These are phyloP conservation scores for Megastigmus dorsalis DNA, from an alignment of 2,888 invertebrate genomes.

Conservation along the genomic window DNA sequence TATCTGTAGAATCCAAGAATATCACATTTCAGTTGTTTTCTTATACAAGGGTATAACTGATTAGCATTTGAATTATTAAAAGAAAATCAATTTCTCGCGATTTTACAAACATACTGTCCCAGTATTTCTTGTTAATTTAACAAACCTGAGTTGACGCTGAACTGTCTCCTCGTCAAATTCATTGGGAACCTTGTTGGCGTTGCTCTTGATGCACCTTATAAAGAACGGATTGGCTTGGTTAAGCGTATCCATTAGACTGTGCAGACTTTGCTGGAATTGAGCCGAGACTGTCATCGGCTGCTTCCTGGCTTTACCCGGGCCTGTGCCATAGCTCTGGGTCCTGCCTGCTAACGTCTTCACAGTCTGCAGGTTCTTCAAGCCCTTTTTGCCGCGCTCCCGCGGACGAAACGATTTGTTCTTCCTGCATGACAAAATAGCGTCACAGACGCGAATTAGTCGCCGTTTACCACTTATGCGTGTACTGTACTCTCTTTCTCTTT, in stretches of 20 bases:
- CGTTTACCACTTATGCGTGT: neutral
- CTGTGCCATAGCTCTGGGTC: constrained; percentile 77
- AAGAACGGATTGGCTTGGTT: constrained; percentile 92
- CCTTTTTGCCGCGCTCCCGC: constrained; percentile 89
- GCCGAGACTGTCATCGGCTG: constrained; percentile 95
- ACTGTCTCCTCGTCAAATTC: constrained; percentile 96
- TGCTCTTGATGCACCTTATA: constrained; percentile 95
- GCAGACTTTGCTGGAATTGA: constrained; percentile 95
- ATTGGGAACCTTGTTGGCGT: constrained; percentile 93
- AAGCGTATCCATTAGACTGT: constrained; percentile 93
- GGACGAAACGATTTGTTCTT: constrained; percentile 95
- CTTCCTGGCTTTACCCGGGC: constrained; percentile 82
- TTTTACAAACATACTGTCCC: neutral
- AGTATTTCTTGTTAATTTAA: too few relatives aligned
- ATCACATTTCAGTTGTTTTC: neutral
- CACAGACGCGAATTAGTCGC: neutral
- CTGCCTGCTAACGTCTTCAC: constrained; percentile 92
- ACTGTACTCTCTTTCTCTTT: too few relatives aligned
- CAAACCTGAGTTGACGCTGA: constrained; percentile 82
- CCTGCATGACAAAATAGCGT: constrained; percentile 76
- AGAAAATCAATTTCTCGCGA: too few relatives aligned
- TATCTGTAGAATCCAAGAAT: constrained; percentile 78
- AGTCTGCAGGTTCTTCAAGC: constrained; percentile 91
- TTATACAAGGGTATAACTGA: too few relatives aligned
- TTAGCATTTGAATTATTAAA: too few relatives aligned